Conservation (phyloP, 2,797 vertebrate species). For the Microctenopoma steveboyesi region DNA sequence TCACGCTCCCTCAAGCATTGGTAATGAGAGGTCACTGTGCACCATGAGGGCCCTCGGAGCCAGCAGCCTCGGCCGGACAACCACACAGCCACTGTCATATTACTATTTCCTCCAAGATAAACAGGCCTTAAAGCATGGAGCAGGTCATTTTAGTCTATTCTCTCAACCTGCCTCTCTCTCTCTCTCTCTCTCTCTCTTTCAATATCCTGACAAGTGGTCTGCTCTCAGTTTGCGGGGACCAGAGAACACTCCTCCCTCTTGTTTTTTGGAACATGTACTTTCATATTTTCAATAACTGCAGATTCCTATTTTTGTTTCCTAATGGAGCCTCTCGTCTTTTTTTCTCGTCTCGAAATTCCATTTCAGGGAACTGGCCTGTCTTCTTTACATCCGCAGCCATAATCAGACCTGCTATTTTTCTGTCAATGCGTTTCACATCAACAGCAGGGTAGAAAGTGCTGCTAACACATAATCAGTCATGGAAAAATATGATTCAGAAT, state of each 20-base stretch:
- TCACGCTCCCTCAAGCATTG: slow-evolving; percentile 82
- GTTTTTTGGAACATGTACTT: slow-evolving; percentile 67
- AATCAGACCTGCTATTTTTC: slow-evolving; percentile 41
- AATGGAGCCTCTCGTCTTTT: slow-evolving; percentile 49
- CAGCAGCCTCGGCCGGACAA: slow-evolving; percentile 51
- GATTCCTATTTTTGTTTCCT: slow-evolving; percentile 64
- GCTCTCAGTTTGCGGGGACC: slow-evolving; percentile 61
- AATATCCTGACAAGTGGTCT: slow-evolving; percentile 78
- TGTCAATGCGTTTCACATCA: slow-evolving; percentile 34
- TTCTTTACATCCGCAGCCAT: slow-evolving; percentile 44
- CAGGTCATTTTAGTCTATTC: slow-evolving; percentile 61
- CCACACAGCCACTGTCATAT: slow-evolving; percentile 60
- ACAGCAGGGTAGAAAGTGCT: slow-evolving; percentile 52
- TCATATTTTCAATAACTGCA: slow-evolving; percentile 75
- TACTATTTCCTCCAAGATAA: slow-evolving; percentile 72
- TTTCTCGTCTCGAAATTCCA: slow-evolving; percentile 40
- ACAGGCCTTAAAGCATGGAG: slow-evolving; percentile 62
- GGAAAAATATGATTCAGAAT: slow-evolving; percentile 37
- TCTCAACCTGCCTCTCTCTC: slow-evolving; percentile 54
- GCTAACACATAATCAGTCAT: slow-evolving; percentile 52
- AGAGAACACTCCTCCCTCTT: slow-evolving; percentile 63
- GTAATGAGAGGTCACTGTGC: slow-evolving; percentile 83
- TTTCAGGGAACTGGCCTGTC: slow-evolving; percentile 39
- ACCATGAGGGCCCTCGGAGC: slow-evolving; percentile 65
- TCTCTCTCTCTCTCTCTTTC: slow-evolving; percentile 39